Evolutionary conservation across 1,140 invertebrate genomes (phyloP), one percentile per base, ranked within the genome.

Genomic region (Neomicropteryx cornuta): DNA sequence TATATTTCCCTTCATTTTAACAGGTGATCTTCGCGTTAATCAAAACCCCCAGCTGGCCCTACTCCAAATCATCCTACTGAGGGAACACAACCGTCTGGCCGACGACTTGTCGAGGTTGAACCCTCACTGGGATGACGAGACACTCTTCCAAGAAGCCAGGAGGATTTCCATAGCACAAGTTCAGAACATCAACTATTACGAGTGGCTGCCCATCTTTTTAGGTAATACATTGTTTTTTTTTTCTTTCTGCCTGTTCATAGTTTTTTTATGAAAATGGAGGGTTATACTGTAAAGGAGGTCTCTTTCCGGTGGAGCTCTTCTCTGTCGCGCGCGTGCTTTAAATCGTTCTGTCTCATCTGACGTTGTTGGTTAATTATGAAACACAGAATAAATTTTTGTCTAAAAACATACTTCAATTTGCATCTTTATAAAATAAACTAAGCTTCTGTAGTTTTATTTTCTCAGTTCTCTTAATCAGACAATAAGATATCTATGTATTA

Each of bases 81-180:
- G 94, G 40, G 86, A 96, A 55, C 93, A 97, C 57, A 97, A 97
- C 60, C 72, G 86, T 30, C 68, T 97, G 14, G 89, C 91, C 1
- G 72, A 76, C 23, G 60, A 56, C 21, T 62, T 98, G 0, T 55
- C 72, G 0, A 50, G 67, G 5, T 51, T 95, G 1, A 97, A 97
- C 66, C 84, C 85, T 0, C 82, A 87, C 44, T 93, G 88, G 83
- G 72, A 76, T 41, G 89, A 93, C 51, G 87, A 92, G 56, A 83
- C 72, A 0, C 57, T 86, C 2, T 94, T 81, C 64, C 90, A 97
- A 58, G 90, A 95, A 64, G 71, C 87, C 0, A 69, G 90, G 38
- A 74, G 79, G 43, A 88, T 95, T 33, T 62, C 72, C 36, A 79
- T 79, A 27, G 88, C 83, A 2, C 68, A 83, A 52, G 72, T 84